Evolutionary conservation across 2,888 invertebrate species (phyloP).

Genomic region (Sinelater perroti): DNA sequence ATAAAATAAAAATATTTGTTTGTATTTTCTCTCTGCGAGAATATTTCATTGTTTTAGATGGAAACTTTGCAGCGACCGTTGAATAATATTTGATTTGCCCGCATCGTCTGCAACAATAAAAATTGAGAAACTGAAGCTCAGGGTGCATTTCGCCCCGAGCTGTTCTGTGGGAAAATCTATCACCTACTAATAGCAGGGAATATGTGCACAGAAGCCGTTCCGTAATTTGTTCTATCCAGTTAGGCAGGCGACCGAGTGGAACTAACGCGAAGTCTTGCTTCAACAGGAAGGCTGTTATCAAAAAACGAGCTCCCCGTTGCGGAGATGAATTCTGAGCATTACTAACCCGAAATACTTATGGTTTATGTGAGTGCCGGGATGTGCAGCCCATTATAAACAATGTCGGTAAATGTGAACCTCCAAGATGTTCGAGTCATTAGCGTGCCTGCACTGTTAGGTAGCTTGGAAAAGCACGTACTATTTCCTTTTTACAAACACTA

Average conservation of each 20-base stretch:
- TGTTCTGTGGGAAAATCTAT: slow-evolving; percentile 37
- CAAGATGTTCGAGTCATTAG: slow-evolving; percentile 47
- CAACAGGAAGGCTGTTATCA: slow-evolving; percentile 52
- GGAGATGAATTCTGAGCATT: slow-evolving; percentile 48
- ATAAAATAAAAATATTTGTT: no score
- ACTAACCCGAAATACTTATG: slow-evolving; percentile 50
- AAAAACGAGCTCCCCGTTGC: slow-evolving; percentile 47
- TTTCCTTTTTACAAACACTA: no score
- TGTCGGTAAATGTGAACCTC: slow-evolving; percentile 50
- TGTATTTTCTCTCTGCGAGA: no score
- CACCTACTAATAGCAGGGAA: slow-evolving; percentile 43
- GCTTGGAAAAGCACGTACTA: no score
- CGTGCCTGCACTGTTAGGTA: no score
- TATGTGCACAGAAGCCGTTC: slow-evolving; percentile 46
- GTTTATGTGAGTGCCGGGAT: slow-evolving; percentile 58
- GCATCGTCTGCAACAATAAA: not conserved
- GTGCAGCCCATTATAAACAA: slow-evolving; percentile 55
- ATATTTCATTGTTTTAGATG: no score
- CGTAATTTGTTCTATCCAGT: slow-evolving; percentile 61
- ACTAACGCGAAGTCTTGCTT: slow-evolving; percentile 54
- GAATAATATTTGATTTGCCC: no score
- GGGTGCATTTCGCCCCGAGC: slow-evolving; percentile 15
- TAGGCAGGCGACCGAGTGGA: slow-evolving; percentile 59
- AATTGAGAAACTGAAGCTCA: slow-evolving; percentile 8
- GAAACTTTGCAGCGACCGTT: no score